Conservation (phyloP, 2,888 invertebrate genomes). For the Carterocephalus palaemon region DNA sequence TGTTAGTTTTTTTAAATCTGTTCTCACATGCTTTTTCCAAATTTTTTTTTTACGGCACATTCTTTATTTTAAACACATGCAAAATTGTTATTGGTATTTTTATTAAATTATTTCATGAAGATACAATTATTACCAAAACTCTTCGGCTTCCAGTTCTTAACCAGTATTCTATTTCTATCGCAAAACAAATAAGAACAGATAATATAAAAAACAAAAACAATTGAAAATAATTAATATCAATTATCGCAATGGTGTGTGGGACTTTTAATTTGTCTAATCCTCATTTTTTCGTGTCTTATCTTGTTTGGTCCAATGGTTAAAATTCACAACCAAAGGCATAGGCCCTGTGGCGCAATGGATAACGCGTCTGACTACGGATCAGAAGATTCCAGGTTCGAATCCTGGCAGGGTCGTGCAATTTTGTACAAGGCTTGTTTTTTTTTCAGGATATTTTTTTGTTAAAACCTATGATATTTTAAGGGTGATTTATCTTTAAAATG, state of each 20-base stretch:
- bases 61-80: conserved; percentile 25
- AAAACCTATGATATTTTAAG: no score
- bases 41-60: background rate
- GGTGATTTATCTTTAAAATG: no score
- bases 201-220: background rate
- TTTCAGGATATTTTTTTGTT: no score
- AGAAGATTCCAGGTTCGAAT: conserved; percentile 83
- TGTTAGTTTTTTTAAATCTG: conserved; percentile 41
- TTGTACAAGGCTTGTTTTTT: no score
- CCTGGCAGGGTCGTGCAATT: conserved; percentile 82
- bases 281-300: no score
- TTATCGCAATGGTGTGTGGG: background rate
- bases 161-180: conserved; percentile 17
- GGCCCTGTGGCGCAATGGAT: conserved; percentile 83
- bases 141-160: conserved; percentile 5
- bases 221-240: background rate
- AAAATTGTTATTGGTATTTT: conserved; percentile 29
- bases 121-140: conserved; percentile 15
- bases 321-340: no score
- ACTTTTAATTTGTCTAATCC: no score
- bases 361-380: conserved; percentile 86
- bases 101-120: conserved; percentile 6
- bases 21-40: conserved; percentile 45
- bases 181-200: conserved; percentile 3
- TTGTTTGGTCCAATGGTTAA: no score